Evolutionary conservation across 2,888 invertebrate species (phyloP).

Genomic region (Parthenolecanium corni): DNA sequence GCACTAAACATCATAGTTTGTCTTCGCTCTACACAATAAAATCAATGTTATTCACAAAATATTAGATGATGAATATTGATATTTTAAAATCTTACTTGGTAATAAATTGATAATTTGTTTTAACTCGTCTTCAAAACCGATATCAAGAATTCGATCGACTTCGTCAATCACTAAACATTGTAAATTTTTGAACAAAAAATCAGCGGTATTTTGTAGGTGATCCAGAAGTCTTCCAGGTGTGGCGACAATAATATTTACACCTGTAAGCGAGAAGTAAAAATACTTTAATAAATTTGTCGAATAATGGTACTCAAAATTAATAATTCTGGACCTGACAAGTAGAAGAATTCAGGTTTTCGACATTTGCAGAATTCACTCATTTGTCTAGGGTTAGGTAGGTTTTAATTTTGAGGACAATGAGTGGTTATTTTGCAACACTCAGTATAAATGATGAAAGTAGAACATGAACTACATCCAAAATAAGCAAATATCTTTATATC

Average conservation of each 20-base stretch:
- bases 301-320: too few relatives aligned
- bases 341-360: too few relatives aligned
- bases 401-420: too few relatives aligned
- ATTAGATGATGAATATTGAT: too few relatives aligned
- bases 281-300: too few relatives aligned
- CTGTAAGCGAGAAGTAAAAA: slow-evolving; percentile 26
- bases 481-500: too few relatives aligned
- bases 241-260: slow-evolving; percentile 84
- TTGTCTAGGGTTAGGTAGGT: too few relatives aligned
- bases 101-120: slow-evolving; percentile 83
- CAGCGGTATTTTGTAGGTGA: slow-evolving; percentile 84
- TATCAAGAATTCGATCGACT: slow-evolving; percentile 93
- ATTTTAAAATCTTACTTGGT: slow-evolving; percentile 61
- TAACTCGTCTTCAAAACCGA: slow-evolving; percentile 95
- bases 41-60: not conserved
- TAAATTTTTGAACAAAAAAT: slow-evolving; percentile 85
- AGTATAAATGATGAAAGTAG: too few relatives aligned
- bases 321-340: too few relatives aligned
- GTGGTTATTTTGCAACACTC: too few relatives aligned
- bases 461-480: too few relatives aligned
- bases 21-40: slow-evolving; percentile 57
- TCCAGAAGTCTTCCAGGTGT: slow-evolving; percentile 92
- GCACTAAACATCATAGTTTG: slow-evolving; percentile 98
- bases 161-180: slow-evolving; percentile 93
- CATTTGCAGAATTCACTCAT: too few relatives aligned